Conservation (phyloP, 2,113 vertebrate species). For the Sapayoa aenigma region DNA sequence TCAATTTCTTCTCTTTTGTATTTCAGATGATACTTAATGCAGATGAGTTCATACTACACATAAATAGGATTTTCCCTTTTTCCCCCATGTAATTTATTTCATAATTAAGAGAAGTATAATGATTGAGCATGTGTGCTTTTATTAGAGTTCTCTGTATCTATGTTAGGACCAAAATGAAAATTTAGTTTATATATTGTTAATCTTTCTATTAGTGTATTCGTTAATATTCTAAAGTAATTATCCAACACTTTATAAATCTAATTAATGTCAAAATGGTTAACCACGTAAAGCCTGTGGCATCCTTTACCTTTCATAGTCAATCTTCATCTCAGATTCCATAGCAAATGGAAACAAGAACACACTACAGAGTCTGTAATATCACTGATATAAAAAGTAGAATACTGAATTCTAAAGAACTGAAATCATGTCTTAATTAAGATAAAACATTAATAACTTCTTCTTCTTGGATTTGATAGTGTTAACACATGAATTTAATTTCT, state of each 20-base stretch:
- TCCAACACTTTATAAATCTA: too few species aligned
- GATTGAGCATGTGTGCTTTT: neutral
- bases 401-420: neutral
- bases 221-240: constrained; percentile 23
- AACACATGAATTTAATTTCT: constrained; percentile 19
- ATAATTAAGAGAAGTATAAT: neutral
- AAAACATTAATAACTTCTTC: constrained; percentile 17
- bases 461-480: constrained; percentile 22
- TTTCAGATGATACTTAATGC: neutral
- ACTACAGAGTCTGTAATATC: neutral
- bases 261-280: too few species aligned
- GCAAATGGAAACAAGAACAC: constrained; percentile 14
- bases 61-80: neutral
- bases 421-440: constrained; percentile 39
- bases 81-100: neutral
- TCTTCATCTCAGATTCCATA: neutral
- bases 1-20: neutral
- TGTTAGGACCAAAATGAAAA: neutral
- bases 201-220: neutral
- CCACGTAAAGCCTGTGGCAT: constrained; percentile 13
- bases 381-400: neutral
- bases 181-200: neutral
- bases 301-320: constrained; percentile 21
- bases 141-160: neutral
- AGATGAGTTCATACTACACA: neutral